Evolutionary conservation across 2,113 vertebrate species (phyloP).

Genomic region (western clawed frog (Xenopus tropicalis)): UCB_Xtro_10.0 CM004444.2:37882501-37883000

Average conservation of each 20-base stretch:
- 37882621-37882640: slow-evolving; percentile 43
- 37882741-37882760: background rate
- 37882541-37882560: slow-evolving; percentile 55
- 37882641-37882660: slow-evolving; percentile 19
- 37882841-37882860: no score
- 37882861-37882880: no score
- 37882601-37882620: slow-evolving; percentile 51
- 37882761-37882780: no score
- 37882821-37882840: no score
- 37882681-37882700: background rate
- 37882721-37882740: background rate
- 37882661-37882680: background rate
- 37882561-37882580: slow-evolving; percentile 53
- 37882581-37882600: slow-evolving; percentile 56
- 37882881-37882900: no score
- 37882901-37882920: no score
- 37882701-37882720: background rate
- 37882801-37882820: no score
- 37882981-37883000: no score
- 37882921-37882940: no score
- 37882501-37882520: slow-evolving; percentile 50
- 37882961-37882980: no score
- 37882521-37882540: slow-evolving; percentile 57
- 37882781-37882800: no score
- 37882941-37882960: no score